Evolutionary conservation across 2,797 vertebrate genomes (phyloP).

Genomic region (Oreortyx pictus): DNA sequence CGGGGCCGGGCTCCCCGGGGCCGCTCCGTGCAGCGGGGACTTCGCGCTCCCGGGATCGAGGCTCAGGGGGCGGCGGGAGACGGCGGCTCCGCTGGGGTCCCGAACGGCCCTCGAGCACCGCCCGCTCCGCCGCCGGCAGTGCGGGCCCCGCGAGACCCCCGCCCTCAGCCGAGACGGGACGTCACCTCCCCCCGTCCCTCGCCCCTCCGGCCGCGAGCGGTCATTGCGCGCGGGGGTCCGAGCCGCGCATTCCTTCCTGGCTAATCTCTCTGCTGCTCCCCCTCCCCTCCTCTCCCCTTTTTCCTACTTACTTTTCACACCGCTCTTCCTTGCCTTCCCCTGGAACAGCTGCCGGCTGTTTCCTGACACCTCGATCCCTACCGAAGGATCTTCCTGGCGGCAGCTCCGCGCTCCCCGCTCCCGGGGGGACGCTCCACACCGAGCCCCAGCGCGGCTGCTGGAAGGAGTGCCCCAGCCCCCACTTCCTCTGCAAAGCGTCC

Average conservation of each 20-base stretch:
- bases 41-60: background rate
- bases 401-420: constrained; percentile 15
- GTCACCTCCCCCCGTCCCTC: background rate
- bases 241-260: background rate
- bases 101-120: too few relatives aligned
- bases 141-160: background rate
- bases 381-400: constrained; percentile 49
- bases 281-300: background rate
- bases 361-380: constrained; percentile 46
- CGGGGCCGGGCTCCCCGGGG: background rate
- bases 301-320: constrained; percentile 55
- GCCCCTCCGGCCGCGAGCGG: background rate
- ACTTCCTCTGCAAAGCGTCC: constrained; percentile 58
- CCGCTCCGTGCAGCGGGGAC: background rate
- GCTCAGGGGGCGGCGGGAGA: background rate
- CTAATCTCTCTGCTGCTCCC: background rate
- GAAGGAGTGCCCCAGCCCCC: constrained; percentile 42
- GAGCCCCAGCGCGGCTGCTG: constrained; percentile 6
- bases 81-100: background rate
- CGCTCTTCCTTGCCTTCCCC: constrained; percentile 6
- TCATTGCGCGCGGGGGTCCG: background rate
- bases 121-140: background rate
- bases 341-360: constrained; percentile 39
- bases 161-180: background rate
- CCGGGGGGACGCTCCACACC: constrained; percentile 20